Evolutionary conservation across 2,113 vertebrate species (phyloP).

Genomic region (Uropsilus gracilis): DNA sequence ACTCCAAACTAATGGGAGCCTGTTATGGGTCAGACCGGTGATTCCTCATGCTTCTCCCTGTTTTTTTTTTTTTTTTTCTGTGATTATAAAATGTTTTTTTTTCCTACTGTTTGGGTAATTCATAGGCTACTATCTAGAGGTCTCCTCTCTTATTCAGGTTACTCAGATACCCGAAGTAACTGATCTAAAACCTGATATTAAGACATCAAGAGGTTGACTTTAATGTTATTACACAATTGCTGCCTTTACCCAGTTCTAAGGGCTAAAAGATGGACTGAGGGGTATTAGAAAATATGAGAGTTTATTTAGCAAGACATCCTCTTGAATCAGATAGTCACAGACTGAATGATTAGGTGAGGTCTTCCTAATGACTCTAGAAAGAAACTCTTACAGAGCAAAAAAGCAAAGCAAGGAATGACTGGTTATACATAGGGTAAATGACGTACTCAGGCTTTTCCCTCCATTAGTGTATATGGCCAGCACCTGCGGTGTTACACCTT

Average conservation of each 20-base stretch:
- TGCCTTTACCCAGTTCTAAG: not conserved
- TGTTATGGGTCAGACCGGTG: not conserved
- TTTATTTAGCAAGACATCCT: not conserved
- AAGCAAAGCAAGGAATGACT: not conserved
- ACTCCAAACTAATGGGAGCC: not conserved
- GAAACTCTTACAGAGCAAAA: not conserved
- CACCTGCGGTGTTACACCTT: too few relatives aligned
- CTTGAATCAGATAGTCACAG: not conserved
- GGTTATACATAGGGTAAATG: too few relatives aligned
- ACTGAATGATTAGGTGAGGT: too few relatives aligned
- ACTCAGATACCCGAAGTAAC: not conserved
- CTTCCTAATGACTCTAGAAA: not conserved
- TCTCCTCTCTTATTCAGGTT: not conserved
- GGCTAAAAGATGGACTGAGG: not conserved
- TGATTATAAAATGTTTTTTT: not conserved
- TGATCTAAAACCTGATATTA: not conserved
- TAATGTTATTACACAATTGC: not conserved
- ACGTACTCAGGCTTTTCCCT: too few relatives aligned
- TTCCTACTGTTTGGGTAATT: not conserved
- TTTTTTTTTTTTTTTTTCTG: not conserved
- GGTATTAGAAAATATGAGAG: not conserved
- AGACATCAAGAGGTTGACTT: not conserved
- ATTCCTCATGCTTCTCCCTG: not conserved
- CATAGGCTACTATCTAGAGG: not conserved
- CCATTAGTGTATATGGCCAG: too few relatives aligned